Percentiles rank a stretch among this genome's conserved stretches.
phyloP scores from a whole-genome alignment of 2,113 vertebrate species.

The Ophiodon elongatus region DNA sequence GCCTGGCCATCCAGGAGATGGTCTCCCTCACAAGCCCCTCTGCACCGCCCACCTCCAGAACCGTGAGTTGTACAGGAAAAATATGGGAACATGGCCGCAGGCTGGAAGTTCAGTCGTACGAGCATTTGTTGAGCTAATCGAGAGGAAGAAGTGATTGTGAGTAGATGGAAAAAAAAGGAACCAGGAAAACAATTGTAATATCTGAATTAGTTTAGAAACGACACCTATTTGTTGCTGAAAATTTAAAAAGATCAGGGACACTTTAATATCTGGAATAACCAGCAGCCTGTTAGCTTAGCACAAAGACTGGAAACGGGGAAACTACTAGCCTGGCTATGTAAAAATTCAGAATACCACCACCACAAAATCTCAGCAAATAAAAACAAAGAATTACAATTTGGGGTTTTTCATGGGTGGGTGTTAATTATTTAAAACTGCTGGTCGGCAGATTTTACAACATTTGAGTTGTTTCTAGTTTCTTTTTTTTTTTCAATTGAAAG shows the following conservation, averaged over 20 bases:
- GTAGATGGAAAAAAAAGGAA: neutral
- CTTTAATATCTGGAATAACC: no score
- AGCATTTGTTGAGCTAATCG: constrained; percentile 6
- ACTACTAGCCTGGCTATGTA: no score
- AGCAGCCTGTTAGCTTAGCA: neutral
- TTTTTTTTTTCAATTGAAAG: neutral
- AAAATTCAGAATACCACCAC: neutral
- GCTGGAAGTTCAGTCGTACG: neutral
- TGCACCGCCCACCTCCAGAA: constrained; percentile 96
- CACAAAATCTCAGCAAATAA: neutral
- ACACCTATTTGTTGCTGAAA: neutral
- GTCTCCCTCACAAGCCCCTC: constrained; percentile 98
- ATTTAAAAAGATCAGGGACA: neutral
- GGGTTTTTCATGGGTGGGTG: neutral
- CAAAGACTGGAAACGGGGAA: neutral
- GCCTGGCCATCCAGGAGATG: constrained; percentile 99
- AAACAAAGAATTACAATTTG: neutral
- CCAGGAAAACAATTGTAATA: no score
- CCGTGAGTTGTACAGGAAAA: constrained; percentile 87
- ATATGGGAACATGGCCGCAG: neutral
- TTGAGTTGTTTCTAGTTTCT: neutral
- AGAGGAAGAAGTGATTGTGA: neutral
- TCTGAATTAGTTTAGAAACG: neutral
- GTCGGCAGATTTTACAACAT: neutral
- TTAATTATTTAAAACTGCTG: neutral